A percentile compares a stretch with the other conserved stretches of the same genome.
phyloP scores from a whole-genome alignment of 2,888 invertebrate genomes.

The Anticlea derivata region DNA sequence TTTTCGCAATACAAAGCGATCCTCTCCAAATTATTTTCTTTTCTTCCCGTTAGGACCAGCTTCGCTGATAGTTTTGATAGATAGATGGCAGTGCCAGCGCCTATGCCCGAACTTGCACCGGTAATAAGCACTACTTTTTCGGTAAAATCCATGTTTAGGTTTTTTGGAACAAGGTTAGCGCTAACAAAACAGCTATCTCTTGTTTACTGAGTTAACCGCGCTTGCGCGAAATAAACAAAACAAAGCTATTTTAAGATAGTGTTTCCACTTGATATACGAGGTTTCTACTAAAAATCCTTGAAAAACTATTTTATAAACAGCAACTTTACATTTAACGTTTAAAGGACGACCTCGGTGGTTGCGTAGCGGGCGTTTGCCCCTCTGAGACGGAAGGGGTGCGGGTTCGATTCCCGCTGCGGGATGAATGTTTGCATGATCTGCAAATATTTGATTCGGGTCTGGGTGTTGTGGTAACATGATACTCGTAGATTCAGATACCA shows the following conservation, averaged over 20 bases:
- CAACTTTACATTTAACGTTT: too few relatives aligned
- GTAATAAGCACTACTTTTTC: conserved; percentile 86
- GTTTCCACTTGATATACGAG: conserved; percentile 9
- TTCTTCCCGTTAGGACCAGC: conserved; percentile 85
- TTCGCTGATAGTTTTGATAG: conserved; percentile 87
- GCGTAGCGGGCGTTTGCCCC: too few relatives aligned
- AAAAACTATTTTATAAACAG: too few relatives aligned
- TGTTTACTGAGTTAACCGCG: conserved; percentile 32
- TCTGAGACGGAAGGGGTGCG: too few relatives aligned
- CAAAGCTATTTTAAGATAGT: conserved; percentile 1
- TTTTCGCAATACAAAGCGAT: conserved; percentile 79
- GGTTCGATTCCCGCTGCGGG: too few relatives aligned
- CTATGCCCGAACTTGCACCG: conserved; percentile 90
- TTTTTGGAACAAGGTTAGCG: background rate
- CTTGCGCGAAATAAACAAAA: conserved; percentile 24
- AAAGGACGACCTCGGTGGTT: too few relatives aligned
- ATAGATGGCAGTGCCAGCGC: conserved; percentile 87
- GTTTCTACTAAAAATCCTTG: conserved; percentile 8
- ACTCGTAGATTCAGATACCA: too few relatives aligned
- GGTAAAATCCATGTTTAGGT: conserved; percentile 77
- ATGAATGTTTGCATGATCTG: too few relatives aligned
- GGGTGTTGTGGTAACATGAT: too few relatives aligned
- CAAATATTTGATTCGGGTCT: too few relatives aligned
- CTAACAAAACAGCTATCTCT: conserved; percentile 32
- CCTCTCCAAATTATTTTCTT: conserved; percentile 61